Evolutionary conservation across 1,140 invertebrate species (phyloP).

Genomic region (Acromyrmex echinatior): DNA sequence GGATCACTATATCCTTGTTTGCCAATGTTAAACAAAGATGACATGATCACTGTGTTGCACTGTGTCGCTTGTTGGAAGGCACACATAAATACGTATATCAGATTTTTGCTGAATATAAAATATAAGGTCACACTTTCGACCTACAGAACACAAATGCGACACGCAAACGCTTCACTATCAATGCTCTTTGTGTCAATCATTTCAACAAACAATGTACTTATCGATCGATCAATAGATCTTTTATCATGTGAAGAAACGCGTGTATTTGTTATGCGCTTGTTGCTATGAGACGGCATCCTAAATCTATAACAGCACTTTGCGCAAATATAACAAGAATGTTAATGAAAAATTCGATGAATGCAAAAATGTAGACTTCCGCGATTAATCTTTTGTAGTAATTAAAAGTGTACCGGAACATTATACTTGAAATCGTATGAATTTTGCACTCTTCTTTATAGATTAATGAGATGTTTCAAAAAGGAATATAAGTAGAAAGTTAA

Average conservation of each 20-base stretch:
- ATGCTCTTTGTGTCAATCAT: constrained; percentile 12
- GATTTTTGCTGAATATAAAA: not conserved
- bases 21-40: too few relatives aligned
- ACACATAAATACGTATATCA: not conserved
- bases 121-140: constrained; percentile 28
- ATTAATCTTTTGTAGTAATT: not conserved
- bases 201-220: constrained; percentile 38
- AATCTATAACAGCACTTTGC: not conserved
- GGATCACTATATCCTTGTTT: too few relatives aligned
- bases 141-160: not conserved
- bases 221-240: constrained; percentile 65
- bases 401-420: too few relatives aligned
- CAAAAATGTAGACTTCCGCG: not conserved
- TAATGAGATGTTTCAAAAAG: not conserved
- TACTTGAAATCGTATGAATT: not conserved
- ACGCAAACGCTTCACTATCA: constrained; percentile 23
- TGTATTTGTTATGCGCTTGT: constrained; percentile 53
- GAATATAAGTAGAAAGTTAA: not conserved
- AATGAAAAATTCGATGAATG: not conserved
- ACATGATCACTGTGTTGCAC: too few relatives aligned
- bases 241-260: not conserved
- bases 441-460: not conserved
- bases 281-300: constrained; percentile 57
- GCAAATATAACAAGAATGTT: not conserved
- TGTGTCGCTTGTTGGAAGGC: too few relatives aligned